Percentiles rank a stretch among this genome's conserved stretches.
Evolutionary conservation across 2,113 vertebrate genomes (phyloP).

Genomic region (Zosterops japonicus): DNA sequence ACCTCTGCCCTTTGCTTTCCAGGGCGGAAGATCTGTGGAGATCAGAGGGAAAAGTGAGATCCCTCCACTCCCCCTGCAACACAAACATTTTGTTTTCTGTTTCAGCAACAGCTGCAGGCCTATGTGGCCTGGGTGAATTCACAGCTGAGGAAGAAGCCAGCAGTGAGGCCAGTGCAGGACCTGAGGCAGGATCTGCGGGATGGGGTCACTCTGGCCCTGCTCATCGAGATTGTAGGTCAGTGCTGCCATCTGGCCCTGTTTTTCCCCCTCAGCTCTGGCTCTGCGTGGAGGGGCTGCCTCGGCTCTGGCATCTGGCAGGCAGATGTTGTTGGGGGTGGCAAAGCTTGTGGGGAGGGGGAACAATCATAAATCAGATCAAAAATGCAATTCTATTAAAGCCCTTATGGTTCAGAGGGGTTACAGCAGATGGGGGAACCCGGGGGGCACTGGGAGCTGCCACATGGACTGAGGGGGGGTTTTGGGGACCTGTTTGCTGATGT

Average conservation of each 20-base stretch:
- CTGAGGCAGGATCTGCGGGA: slow-evolving; percentile 90
- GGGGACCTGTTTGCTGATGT: background rate
- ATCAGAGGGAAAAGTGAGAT: background rate
- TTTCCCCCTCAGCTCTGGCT: background rate
- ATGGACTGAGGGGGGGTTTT: background rate
- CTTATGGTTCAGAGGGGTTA: background rate
- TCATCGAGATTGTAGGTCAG: slow-evolving; percentile 97
- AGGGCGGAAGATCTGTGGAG: background rate
- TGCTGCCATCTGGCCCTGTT: slow-evolving; percentile 20
- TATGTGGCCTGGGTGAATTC: slow-evolving; percentile 98
- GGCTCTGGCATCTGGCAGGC: background rate
- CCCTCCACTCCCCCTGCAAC: no score
- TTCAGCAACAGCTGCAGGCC: slow-evolving; percentile 91
- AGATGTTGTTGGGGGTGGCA: background rate
- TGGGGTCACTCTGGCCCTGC: slow-evolving; percentile 87
- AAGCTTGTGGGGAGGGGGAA: background rate
- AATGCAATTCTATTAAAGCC: background rate
- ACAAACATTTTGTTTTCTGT: background rate
- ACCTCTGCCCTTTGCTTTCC: background rate
- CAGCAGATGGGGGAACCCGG: background rate
- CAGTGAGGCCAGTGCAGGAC: slow-evolving; percentile 82
- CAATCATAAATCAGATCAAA: background rate
- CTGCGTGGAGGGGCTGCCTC: background rate
- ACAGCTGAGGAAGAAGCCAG: slow-evolving; percentile 90
- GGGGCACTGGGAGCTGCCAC: background rate